Conservation (phyloP, 2,797 vertebrate species). For the Poecilia picta region DNA sequence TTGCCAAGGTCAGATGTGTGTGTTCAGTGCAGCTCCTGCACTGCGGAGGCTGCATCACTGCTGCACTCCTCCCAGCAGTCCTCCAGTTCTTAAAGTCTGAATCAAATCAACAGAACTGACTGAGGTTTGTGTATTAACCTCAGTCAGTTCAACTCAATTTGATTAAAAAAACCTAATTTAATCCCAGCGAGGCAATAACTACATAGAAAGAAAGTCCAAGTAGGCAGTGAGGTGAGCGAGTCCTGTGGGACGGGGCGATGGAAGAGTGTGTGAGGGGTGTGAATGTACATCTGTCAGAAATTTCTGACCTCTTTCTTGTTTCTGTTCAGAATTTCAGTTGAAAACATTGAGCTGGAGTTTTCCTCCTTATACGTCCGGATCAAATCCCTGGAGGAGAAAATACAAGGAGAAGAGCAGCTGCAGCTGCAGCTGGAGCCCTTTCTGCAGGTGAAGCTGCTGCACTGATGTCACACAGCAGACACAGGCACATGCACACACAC, state of each 20-base stretch:
- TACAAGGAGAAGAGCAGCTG: constrained; percentile 87
- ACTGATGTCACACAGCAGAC: constrained; percentile 18
- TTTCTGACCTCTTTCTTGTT: constrained; percentile 11
- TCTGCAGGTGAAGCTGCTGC: constrained; percentile 85
- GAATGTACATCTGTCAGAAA: neutral
- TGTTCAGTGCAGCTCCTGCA: constrained; percentile 46
- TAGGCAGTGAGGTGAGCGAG: no score
- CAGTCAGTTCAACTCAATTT: neutral
- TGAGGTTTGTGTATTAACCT: neutral
- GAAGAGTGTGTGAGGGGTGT: no score
- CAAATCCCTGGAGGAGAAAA: constrained; percentile 88
- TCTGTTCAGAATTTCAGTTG: constrained; percentile 88
- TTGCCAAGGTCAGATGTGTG: constrained; percentile 60
- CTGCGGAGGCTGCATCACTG: constrained; percentile 29
- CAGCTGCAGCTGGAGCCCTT: constrained; percentile 91
- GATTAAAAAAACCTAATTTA: no score
- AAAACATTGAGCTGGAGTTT: constrained; percentile 90
- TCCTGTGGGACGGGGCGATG: no score
- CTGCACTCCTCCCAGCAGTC: constrained; percentile 11
- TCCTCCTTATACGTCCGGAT: constrained; percentile 88
- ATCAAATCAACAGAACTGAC: constrained; percentile 10
- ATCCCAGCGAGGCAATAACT: no score
- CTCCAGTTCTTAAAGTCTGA: constrained; percentile 20
- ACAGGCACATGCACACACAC: neutral
- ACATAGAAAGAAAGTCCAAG: no score